Percentiles rank a stretch among this genome's conserved stretches.
Conservation (phyloP, 2,113 vertebrate genomes). For the Plotosus lineatus region DNA sequence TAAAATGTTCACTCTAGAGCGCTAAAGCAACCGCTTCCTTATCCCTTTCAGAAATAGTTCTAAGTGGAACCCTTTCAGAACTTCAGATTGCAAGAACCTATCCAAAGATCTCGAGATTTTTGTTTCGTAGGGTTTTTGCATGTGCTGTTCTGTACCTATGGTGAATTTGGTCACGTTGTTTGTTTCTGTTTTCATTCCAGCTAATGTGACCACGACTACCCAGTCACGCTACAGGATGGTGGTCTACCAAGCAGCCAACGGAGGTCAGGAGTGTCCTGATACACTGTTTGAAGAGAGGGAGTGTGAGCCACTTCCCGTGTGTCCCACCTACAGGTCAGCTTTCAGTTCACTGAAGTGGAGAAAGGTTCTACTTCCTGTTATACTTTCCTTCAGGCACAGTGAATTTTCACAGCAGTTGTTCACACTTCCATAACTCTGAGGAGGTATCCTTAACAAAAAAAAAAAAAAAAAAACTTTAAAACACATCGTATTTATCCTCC, state of each 20-base stretch:
- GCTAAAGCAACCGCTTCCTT: not conserved
- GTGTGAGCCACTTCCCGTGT: slow-evolving; percentile 83
- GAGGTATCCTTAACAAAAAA: not conserved
- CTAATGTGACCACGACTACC: slow-evolving; percentile 74
- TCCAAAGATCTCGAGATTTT: not conserved
- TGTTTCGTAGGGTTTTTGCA: too few relatives aligned
- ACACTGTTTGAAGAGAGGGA: slow-evolving; percentile 94
- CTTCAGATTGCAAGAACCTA: not conserved
- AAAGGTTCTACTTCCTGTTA: not conserved
- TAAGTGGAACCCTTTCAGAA: not conserved
- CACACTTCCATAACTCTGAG: not conserved
- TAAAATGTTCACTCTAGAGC: not conserved
- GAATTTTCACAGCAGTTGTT: too few relatives aligned
- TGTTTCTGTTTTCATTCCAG: slow-evolving; percentile 70
- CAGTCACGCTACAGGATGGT: slow-evolving; percentile 90
- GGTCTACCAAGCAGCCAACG: slow-evolving; percentile 79
- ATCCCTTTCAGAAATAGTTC: not conserved
- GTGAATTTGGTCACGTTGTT: not conserved
- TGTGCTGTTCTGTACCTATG: slow-evolving; percentile 1
- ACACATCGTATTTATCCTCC: not conserved
- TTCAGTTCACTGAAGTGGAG: not conserved
- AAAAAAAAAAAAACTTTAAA: not conserved
- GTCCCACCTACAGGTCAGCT: slow-evolving; percentile 83
- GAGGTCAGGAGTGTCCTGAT: slow-evolving; percentile 90
- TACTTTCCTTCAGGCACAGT: not conserved